Base-by-base conservation (phyloP, 2,113 vertebrate genomes). In the Pelobates fuscus region DNA sequence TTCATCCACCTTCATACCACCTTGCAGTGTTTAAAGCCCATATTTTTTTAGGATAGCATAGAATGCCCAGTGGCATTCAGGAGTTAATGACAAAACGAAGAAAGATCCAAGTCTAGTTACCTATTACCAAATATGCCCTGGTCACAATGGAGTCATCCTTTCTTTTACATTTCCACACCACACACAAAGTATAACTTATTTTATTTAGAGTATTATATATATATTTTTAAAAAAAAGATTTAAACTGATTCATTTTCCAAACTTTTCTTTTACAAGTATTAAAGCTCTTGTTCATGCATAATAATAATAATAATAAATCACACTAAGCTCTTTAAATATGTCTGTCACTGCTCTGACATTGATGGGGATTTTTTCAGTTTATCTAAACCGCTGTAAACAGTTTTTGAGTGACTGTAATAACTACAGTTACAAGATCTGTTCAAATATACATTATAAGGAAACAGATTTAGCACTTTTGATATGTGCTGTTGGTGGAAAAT, bases 351-450 rank as follows among this genome's bases (percentile, higher is more conserved):
- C 24, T 18, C 26, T 60, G 63, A 66, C 63, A 67, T 67, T 67
- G 63, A 75, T 75, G 63, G 65, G 15, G 32, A 75, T 75, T 75
- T 59, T 60, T 60, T 18, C 52, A 59, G 63, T 75, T 67, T 67
- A 59, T 75, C 52, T 60, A 67, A 37, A 67, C 65, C 72, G 49
- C 58, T 67, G 63, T 67, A 75, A 67, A 75, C 72, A 67, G 52
- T 7, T 67, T 46, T 60, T 75, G 63, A 75, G 72, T 67, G 72
- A 67, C 72, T 75, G 21, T 75, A 75, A 75, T 75, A 75, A 75
- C 63, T 26, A 25, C 55, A 67, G 32, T 27, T 75, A n/a, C 57
- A 60, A 75, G 63, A 67, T 67, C 64, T 32, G 54, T 21, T 75
- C 63, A 49, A 44, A 43, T 75, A 67, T 75, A 67, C 54, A 58